Base-by-base conservation (phyloP, 2,888 invertebrate species). In the Dolichomitus sp. region DNA sequence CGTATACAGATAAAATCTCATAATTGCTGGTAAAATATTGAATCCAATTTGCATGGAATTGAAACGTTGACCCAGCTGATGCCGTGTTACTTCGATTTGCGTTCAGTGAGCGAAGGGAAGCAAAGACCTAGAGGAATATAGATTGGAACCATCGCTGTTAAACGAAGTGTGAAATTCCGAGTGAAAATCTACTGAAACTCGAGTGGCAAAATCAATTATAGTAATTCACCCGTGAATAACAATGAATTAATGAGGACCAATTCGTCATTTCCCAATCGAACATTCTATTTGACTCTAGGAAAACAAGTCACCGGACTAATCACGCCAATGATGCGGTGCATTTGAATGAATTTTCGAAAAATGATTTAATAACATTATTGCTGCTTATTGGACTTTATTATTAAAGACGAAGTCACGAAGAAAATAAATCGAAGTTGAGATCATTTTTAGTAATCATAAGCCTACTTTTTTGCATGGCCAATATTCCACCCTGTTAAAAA, bases 21-120 rank as follows among this genome's bases (percentile, higher is more conserved):
- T 76, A 68, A 76, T 75, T 75, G 57, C 59, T 50, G 37, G 37
- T 76, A 57, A 75, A 75, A 66, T 75, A 66, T 75, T 59, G 57
- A 76, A 68, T 59, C 19, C 23, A 45, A 76, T 76, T 76, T 59
- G 57, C 75, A 76, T 76, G n/a, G 23, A 68, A 59, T 57, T 14
- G 33, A 68, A 59, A 66, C 54, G 9, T 65, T 54, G 40, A 19
- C 33, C 65, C 27, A 17, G 4, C 6, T 7, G 42, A 30, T 30
- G 33, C n/a, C 27, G 33, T 61, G 52, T 19, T 27, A 48, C 17
- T 19, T 57, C 42, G 27, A 30, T 23, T 37, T 48, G 40, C 19
- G 42, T 45, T 57, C 17, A 11, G 23, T 40, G 37, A 11, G 12
- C 33, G 42, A 19, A 45, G 14, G 14, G 27, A 45, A 48, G 19